Evolutionary conservation across 2,888 invertebrate genomes (phyloP).

Genomic region (Siphlonurus alternatus): DNA sequence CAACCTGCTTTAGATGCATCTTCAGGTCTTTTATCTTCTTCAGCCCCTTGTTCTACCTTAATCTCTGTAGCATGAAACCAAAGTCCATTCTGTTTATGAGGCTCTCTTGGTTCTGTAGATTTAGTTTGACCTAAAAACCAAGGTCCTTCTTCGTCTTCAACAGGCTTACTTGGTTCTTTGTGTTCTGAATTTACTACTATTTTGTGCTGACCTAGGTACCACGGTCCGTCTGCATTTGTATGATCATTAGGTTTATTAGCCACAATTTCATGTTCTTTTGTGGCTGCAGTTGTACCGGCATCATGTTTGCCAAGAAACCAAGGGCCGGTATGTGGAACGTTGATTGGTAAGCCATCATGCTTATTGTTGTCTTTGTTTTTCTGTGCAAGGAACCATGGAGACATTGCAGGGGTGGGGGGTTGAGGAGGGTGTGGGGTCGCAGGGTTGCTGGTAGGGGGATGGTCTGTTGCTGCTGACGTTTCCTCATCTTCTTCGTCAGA

Average conservation of each 20-base stretch:
- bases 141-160: neutral
- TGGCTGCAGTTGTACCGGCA: neutral
- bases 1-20: neutral
- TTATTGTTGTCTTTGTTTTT: neutral
- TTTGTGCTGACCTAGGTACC: conserved; percentile 1
- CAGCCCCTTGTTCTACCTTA: neutral
- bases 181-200: neutral
- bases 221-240: neutral
- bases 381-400: neutral
- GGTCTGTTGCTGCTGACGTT: neutral
- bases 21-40: neutral
- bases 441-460: neutral
- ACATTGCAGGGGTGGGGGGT: neutral
- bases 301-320: neutral
- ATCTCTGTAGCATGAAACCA: neutral
- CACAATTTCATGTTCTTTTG: neutral
- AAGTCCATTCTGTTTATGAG: neutral
- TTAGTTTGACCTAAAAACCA: conserved; percentile 1
- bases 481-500: neutral
- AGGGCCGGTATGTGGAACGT: neutral
- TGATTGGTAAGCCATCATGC: neutral
- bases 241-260: neutral
- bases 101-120: neutral
- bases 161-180: neutral
- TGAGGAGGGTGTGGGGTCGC: neutral